phyloP scores from a whole-genome alignment of 2,797 vertebrate genomes.

The Epinephelus coioides region DNA sequence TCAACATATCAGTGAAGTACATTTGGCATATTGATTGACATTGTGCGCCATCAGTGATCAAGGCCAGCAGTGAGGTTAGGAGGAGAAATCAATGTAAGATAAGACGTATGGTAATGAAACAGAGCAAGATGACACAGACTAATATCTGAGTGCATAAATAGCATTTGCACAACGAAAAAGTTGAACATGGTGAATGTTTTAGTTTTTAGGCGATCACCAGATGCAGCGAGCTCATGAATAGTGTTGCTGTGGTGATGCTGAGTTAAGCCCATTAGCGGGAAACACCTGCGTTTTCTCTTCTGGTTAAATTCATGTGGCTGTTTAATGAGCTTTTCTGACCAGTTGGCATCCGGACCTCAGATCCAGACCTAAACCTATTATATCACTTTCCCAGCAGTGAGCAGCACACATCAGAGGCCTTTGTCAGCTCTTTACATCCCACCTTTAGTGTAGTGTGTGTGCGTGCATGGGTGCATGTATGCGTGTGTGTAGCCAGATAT shows the following conservation, averaged over 20 bases:
- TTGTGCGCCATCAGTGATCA: not conserved
- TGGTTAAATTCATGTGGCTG: constrained; percentile 77
- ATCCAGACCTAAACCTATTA: constrained; percentile 80
- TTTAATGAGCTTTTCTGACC: constrained; percentile 85
- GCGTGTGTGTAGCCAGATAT: not conserved
- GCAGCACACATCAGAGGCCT: constrained; percentile 47
- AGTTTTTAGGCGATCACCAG: constrained; percentile 16
- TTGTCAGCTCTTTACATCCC: constrained; percentile 51
- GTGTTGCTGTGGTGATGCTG: constrained; percentile 66
- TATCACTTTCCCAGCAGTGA: constrained; percentile 49
- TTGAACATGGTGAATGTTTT: not conserved
- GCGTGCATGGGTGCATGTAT: not conserved
- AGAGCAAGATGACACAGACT: not conserved
- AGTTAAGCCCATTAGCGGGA: constrained; percentile 79
- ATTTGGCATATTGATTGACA: not conserved
- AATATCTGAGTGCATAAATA: not conserved
- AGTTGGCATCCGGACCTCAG: constrained; percentile 62
- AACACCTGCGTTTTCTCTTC: constrained; percentile 80
- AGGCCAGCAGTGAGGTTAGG: not conserved
- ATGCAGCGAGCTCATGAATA: constrained; percentile 65
- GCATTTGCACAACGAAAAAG: not conserved
- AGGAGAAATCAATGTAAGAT: not conserved
- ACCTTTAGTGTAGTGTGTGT: constrained; percentile 23
- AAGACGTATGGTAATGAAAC: not conserved
- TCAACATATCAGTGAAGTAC: not conserved